Evolutionary conservation across 2,888 invertebrate species (phyloP).

Genomic region (Ecdyonurus torrentis): DNA sequence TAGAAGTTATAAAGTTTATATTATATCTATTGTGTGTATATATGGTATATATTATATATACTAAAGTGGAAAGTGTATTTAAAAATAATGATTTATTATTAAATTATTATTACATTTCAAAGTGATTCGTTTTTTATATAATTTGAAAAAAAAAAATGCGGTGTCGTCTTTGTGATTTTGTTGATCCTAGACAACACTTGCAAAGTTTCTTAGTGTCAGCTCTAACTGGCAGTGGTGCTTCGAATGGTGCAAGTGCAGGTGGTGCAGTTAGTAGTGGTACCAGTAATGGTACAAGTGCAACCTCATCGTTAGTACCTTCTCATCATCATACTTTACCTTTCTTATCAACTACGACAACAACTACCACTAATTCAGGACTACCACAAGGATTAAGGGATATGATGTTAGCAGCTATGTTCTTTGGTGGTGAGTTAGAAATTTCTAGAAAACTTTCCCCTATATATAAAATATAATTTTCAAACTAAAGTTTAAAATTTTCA

Average conservation of each 20-base stretch:
- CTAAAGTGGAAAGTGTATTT: too few species aligned
- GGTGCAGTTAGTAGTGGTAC: too few species aligned
- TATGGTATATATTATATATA: too few species aligned
- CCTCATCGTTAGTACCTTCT: neutral
- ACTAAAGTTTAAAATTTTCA: too few species aligned
- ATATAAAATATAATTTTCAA: too few species aligned
- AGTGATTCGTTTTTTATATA: too few species aligned
- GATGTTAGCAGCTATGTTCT: slow-evolving; percentile 35
- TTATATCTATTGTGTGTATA: too few species aligned
- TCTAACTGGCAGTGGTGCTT: neutral
- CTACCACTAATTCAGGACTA: neutral
- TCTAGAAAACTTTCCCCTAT: too few species aligned
- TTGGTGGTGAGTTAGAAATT: slow-evolving; percentile 6
- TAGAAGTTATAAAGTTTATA: too few species aligned
- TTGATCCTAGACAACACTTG: neutral
- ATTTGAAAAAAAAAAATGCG: too few species aligned
- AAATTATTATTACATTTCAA: too few species aligned
- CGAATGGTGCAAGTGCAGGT: neutral
- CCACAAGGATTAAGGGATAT: slow-evolving; percentile 33
- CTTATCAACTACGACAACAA: neutral
- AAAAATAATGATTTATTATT: too few species aligned
- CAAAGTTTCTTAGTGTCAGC: neutral
- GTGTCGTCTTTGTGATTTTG: slow-evolving; percentile 5
- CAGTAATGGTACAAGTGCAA: neutral
- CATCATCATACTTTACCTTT: neutral